phyloP scores from a whole-genome alignment of 2,888 invertebrate genomes.

The Gymnocheta viridis region DNA sequence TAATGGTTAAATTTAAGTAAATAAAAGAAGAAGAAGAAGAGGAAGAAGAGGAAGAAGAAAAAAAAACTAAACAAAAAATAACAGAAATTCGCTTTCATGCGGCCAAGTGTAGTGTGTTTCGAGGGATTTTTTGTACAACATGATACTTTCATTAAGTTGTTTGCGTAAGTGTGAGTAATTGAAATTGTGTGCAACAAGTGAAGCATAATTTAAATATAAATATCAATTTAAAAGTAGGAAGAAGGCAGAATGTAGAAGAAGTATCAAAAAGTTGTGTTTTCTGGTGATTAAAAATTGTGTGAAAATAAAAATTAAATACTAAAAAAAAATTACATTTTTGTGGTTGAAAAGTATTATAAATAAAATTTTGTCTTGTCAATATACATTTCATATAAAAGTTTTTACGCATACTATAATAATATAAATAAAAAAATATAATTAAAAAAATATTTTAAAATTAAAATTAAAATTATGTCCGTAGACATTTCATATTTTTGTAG shows the following conservation, averaged over 20 bases:
- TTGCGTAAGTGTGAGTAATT: neutral
- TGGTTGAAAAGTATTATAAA: too few relatives aligned
- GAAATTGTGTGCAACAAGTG: slow-evolving; percentile 52
- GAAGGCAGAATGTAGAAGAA: neutral
- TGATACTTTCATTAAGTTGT: neutral
- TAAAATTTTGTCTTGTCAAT: too few relatives aligned
- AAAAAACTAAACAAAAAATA: neutral
- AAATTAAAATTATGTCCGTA: too few relatives aligned
- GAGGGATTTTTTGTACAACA: neutral
- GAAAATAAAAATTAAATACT: too few relatives aligned
- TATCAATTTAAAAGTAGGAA: neutral
- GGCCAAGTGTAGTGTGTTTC: neutral
- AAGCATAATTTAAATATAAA: slow-evolving; percentile 17
- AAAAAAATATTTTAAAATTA: too few relatives aligned
- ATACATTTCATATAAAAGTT: too few relatives aligned
- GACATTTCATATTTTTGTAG: too few relatives aligned
- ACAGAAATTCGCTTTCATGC: neutral
- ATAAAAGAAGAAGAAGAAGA: neutral
- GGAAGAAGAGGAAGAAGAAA: too few relatives aligned
- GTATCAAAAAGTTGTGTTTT: neutral
- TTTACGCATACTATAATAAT: too few relatives aligned
- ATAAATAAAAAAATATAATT: too few relatives aligned
- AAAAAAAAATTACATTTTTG: too few relatives aligned
- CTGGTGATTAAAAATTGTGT: neutral
- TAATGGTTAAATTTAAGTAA: neutral